Evolutionary conservation across 2,888 invertebrate species (phyloP).

Genomic region (Sthenelais limicola): DNA sequence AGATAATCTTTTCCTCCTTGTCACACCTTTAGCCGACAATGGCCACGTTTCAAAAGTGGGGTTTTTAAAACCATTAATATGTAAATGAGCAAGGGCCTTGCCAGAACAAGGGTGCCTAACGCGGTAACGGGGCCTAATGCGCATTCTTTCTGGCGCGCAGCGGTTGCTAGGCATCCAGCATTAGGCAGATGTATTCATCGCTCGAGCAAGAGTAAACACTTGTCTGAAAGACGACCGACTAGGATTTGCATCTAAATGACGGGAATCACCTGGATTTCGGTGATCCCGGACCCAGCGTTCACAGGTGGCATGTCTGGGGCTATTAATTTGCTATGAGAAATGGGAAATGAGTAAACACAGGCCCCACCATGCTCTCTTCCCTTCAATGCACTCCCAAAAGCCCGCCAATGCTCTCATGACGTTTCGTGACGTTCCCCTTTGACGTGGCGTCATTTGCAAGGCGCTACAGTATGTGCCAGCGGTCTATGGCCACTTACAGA

Average conservation of each 20-base stretch:
- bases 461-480: too few relatives aligned
- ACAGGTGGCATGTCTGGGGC: background rate
- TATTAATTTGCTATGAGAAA: background rate
- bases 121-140: conserved; percentile 6
- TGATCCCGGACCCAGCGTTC: background rate
- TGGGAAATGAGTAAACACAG: background rate
- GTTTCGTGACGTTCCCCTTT: too few relatives aligned
- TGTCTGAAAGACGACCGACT: background rate
- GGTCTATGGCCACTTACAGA: too few relatives aligned
- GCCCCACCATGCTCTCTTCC: too few relatives aligned
- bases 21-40: too few relatives aligned
- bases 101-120: background rate
- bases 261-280: background rate
- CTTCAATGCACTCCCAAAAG: too few relatives aligned
- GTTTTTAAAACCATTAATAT: background rate
- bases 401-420: too few relatives aligned
- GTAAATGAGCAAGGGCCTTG: conserved; percentile 13
- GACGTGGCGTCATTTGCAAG: too few relatives aligned
- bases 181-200: background rate
- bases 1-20: too few relatives aligned
- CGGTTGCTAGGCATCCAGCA: conserved; percentile 2
- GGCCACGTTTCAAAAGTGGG: too few relatives aligned
- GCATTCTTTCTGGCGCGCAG: conserved; percentile 5
- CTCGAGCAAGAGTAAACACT: background rate
- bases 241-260: background rate